Percentiles rank a stretch among this genome's conserved stretches.
Conservation (phyloP, 2,888 invertebrate genomes). For the Margaritifera margaritifera region DNA sequence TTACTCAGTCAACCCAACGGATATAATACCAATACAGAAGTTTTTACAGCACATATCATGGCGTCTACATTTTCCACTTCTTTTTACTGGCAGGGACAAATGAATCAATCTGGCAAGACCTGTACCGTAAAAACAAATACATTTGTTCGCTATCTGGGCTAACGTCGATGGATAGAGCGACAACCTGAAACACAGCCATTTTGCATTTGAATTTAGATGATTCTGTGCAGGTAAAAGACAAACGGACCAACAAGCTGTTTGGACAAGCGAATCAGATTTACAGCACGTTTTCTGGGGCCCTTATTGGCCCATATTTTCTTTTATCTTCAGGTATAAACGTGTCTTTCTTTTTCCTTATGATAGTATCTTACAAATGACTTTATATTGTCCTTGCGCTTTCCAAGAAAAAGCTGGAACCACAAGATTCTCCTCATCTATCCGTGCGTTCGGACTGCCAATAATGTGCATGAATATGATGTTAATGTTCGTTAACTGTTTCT, state of each 20-base stretch:
- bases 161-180: conserved; percentile 15
- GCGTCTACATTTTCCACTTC: conserved; percentile 10
- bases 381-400: no score
- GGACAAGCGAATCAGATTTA: conserved; percentile 16
- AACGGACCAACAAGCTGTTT: conserved; percentile 8
- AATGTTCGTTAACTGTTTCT: no score
- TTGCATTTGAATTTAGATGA: conserved; percentile 8
- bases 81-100: conserved; percentile 14
- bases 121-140: conserved; percentile 18
- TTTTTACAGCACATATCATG: no score
- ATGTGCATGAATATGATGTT: no score
- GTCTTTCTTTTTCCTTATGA: no score
- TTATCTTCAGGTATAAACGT: no score
- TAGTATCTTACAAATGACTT: no score
- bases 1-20: no score
- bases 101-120: conserved; percentile 16
- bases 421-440: no score
- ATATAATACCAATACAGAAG: no score
- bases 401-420: no score
- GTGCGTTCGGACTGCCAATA: no score
- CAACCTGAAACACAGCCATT: conserved; percentile 21
- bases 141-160: conserved; percentile 16
- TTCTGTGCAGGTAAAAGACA: conserved; percentile 8
- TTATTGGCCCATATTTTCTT: not conserved
- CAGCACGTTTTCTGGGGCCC: conserved; percentile 18